A percentile compares a stretch with the other conserved stretches of the same genome.
phyloP scores from a whole-genome alignment of 2,113 vertebrate species.

The Mobula hypostoma region DNA sequence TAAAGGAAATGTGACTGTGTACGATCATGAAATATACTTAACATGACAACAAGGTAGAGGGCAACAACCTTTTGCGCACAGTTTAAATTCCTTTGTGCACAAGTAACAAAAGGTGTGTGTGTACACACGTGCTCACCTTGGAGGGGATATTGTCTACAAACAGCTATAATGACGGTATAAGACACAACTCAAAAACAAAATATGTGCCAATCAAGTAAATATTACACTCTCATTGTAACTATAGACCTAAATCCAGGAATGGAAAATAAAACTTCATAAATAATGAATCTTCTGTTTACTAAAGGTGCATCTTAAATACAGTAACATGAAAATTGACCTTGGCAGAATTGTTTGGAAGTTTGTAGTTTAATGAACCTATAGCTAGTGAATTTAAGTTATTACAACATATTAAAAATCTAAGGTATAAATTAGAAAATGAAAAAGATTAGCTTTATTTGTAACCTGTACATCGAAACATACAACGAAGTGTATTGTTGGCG shows the following conservation, averaged over 20 bases:
- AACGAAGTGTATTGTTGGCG: too few relatives aligned
- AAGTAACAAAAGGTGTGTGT: too few relatives aligned
- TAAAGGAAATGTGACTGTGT: too few relatives aligned
- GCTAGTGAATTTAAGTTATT: not conserved
- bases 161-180: not conserved
- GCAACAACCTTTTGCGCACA: too few relatives aligned
- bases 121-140: too few relatives aligned
- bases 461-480: too few relatives aligned
- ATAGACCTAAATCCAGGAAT: not conserved
- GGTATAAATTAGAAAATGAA: too few relatives aligned
- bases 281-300: not conserved
- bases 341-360: not conserved
- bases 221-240: not conserved
- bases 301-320: not conserved
- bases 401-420: not conserved
- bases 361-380: not conserved
- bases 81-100: too few relatives aligned
- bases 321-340: not conserved
- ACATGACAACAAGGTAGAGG: too few relatives aligned
- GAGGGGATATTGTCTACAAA: not conserved
- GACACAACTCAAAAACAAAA: not conserved
- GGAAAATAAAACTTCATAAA: not conserved
- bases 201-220: constrained; percentile 12
- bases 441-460: too few relatives aligned
- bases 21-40: too few relatives aligned